These are phyloP conservation scores for Monochamus alternatus DNA, from an alignment of 2,888 invertebrate species.

Conservation along the genomic window DNA sequence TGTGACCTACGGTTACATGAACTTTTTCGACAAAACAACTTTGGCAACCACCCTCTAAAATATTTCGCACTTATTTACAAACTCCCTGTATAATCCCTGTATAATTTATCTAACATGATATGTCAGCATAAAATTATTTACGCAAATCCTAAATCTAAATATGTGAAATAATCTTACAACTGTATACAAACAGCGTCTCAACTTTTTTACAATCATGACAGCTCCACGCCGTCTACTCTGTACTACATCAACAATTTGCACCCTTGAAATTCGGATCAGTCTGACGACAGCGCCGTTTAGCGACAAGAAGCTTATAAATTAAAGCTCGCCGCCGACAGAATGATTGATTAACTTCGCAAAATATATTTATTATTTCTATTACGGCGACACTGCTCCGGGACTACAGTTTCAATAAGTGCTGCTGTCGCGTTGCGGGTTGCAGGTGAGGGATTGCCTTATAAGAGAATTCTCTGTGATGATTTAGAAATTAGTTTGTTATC, in stretches of 20 bases:
- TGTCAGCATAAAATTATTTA: too few relatives aligned
- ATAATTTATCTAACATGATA: too few relatives aligned
- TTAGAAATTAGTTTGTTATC: neutral
- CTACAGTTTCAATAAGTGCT: conserved; percentile 23
- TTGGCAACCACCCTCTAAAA: too few relatives aligned
- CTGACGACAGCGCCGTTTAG: conserved; percentile 5
- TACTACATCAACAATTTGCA: conserved; percentile 22
- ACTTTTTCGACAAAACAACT: too few relatives aligned
- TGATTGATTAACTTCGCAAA: conserved; percentile 58
- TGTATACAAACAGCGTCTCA: neutral
- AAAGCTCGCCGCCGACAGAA: conserved; percentile 56
- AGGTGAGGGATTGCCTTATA: neutral
- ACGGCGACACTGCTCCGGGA: conserved; percentile 22
- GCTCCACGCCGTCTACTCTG: neutral
- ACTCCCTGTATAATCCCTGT: too few relatives aligned
- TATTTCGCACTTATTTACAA: too few relatives aligned
- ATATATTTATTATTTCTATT: conserved; percentile 44
- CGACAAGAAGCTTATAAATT: conserved; percentile 54
- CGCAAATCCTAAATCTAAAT: too few relatives aligned
- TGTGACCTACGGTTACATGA: too few relatives aligned
- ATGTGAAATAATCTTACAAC: too few relatives aligned
- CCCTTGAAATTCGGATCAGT: conserved; percentile 11
- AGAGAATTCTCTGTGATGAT: neutral
- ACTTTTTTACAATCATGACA: neutral
- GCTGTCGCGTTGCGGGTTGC: neutral